These are phyloP conservation scores for Erannis defoliaria DNA, from an alignment of 2,888 invertebrate species.

Conservation along the genomic window DNA sequence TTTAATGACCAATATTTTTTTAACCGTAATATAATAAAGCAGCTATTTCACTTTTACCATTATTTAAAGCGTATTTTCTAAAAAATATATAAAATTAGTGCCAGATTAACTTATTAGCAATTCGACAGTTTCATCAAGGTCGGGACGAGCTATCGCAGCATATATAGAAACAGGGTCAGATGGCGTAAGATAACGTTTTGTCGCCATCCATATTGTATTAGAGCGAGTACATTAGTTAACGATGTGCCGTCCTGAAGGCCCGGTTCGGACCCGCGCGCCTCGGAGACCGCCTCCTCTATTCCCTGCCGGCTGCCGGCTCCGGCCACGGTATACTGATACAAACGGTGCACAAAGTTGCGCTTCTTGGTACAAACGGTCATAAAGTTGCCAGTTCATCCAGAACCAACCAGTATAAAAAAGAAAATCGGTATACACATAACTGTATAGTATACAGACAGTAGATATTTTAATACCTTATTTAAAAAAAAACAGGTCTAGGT, in stretches of 20 bases:
- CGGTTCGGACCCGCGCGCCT: slow-evolving; percentile 53
- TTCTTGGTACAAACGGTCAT: neutral
- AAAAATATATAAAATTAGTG: no score
- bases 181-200: slow-evolving; percentile 35
- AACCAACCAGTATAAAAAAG: no score
- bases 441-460: no score
- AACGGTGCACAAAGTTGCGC: slow-evolving; percentile 8
- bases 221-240: slow-evolving; percentile 59
- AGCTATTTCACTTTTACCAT: no score
- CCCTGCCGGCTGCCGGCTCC: slow-evolving; percentile 68
- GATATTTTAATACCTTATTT: no score
- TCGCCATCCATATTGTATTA: slow-evolving; percentile 46
- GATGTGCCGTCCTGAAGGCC: slow-evolving; percentile 51
- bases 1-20: no score
- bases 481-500: no score
- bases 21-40: no score
- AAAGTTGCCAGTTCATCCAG: no score
- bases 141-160: neutral
- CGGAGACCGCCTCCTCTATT: slow-evolving; percentile 65
- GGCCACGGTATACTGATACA: slow-evolving; percentile 16
- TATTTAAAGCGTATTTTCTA: no score
- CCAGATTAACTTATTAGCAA: no score
- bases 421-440: no score
- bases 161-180: slow-evolving; percentile 29
- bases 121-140: neutral